Percentiles rank a stretch among this genome's conserved stretches.
Conservation (phyloP, 2,797 vertebrate species). For the Spatula versicolor region DNA sequence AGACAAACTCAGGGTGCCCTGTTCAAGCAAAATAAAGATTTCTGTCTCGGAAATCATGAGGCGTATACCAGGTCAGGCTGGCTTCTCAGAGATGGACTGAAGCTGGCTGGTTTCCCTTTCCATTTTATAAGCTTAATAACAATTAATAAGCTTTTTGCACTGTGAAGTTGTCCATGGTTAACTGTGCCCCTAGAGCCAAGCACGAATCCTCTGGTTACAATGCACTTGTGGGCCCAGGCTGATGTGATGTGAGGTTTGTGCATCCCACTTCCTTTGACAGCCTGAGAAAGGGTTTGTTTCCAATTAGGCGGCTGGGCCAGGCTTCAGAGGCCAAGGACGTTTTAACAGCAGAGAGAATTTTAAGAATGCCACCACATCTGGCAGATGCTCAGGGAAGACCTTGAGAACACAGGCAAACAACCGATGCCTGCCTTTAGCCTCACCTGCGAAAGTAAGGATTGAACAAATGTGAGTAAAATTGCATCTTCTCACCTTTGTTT, state of each 20-base stretch:
- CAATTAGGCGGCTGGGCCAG: background rate
- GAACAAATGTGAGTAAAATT: background rate
- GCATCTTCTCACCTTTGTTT: background rate
- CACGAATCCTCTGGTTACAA: background rate
- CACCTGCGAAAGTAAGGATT: background rate
- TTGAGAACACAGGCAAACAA: background rate
- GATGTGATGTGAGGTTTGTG: background rate
- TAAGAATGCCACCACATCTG: background rate
- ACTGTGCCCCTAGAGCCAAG: accelerated
- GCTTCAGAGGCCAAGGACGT: background rate
- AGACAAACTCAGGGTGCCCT: background rate
- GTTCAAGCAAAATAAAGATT: background rate
- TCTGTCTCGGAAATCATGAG: background rate
- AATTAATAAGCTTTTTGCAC: background rate
- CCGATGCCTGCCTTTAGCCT: background rate
- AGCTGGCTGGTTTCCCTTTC: background rate
- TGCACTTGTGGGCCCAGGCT: background rate
- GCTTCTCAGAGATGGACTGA: background rate
- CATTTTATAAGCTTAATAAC: background rate
- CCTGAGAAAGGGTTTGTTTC: background rate
- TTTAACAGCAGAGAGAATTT: background rate
- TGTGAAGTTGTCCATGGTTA: background rate
- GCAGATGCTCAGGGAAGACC: background rate
- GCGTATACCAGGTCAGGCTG: background rate
- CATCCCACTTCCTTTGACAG: background rate